phyloP scores from a whole-genome alignment of 1,140 invertebrate genomes.

The Potamilus streckersoni region DNA sequence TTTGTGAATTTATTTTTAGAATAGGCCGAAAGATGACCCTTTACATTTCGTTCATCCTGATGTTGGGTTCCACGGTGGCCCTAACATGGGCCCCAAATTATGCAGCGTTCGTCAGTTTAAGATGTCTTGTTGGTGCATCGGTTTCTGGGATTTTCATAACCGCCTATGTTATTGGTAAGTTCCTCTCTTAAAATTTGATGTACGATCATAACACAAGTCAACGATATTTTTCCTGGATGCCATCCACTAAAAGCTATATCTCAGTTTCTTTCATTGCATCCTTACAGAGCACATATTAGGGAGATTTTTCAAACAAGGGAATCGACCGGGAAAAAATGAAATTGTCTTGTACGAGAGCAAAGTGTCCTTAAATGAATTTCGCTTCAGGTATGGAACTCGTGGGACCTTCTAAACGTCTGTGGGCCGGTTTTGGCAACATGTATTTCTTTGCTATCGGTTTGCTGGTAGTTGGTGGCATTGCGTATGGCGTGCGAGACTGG shows the following conservation, averaged over 20 bases:
- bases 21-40: constrained; percentile 44
- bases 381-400: constrained; percentile 59
- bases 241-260: too few relatives aligned
- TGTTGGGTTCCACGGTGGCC: constrained; percentile 31
- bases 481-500: constrained; percentile 80
- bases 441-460: constrained; percentile 79
- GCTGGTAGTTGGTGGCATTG: constrained; percentile 73
- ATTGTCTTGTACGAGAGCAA: constrained; percentile 68
- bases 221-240: too few relatives aligned
- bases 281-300: too few relatives aligned
- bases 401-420: constrained; percentile 73
- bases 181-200: too few relatives aligned
- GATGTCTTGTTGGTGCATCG: constrained; percentile 40
- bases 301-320: too few relatives aligned
- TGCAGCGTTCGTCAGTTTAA: constrained; percentile 31
- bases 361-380: constrained; percentile 72
- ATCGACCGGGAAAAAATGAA: too few relatives aligned
- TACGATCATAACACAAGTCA: too few relatives aligned
- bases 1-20: constrained; percentile 22
- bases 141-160: constrained; percentile 41
- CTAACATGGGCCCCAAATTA: constrained; percentile 35
- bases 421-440: constrained; percentile 79
- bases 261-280: too few relatives aligned
- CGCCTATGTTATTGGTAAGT: constrained; percentile 45
- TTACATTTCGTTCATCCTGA: constrained; percentile 30